Conservation (phyloP, 92 coral and sea anemone species). For the Porites lobata region DNA sequence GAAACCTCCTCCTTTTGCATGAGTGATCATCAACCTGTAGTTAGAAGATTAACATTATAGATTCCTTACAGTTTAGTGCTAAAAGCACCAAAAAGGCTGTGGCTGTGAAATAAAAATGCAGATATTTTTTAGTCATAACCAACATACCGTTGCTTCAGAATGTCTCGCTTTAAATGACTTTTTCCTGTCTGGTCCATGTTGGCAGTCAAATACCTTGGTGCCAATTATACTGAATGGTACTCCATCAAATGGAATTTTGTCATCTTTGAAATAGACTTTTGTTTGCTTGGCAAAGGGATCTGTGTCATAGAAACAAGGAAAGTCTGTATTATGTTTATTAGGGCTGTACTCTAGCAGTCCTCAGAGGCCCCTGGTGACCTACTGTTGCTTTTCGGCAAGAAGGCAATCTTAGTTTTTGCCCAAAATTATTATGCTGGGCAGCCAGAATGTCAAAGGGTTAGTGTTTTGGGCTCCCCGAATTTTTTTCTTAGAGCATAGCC, state of each 20-base stretch:
- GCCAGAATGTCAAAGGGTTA: no score
- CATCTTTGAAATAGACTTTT: slow-evolving; percentile 51
- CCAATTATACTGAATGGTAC: slow-evolving; percentile 67
- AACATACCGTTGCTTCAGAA: slow-evolving; percentile 13
- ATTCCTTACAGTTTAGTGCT: not conserved
- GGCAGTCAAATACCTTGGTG: slow-evolving; percentile 70
- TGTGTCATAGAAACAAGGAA: slow-evolving; percentile 23
- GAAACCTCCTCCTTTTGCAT: slow-evolving; percentile 33
- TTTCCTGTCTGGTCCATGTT: slow-evolving; percentile 73
- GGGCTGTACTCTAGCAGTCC: no score
- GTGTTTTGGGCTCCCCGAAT: no score
- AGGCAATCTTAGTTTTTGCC: no score
- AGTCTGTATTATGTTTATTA: not conserved
- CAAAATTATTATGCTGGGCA: no score
- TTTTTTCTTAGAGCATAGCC: no score
- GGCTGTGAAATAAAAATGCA: not conserved
- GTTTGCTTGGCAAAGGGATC: slow-evolving; percentile 66
- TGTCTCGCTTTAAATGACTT: slow-evolving; percentile 35
- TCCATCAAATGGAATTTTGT: slow-evolving; percentile 69
- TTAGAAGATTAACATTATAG: not conserved
- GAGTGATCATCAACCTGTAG: slow-evolving; percentile 65
- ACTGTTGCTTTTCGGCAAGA: no score
- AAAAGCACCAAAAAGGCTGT: no score
- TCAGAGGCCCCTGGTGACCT: no score
- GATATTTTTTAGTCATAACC: not conserved